These are phyloP conservation scores for Diglossa cyanea DNA, from an alignment of 2,797 vertebrate species.

Conservation along the genomic window DNA sequence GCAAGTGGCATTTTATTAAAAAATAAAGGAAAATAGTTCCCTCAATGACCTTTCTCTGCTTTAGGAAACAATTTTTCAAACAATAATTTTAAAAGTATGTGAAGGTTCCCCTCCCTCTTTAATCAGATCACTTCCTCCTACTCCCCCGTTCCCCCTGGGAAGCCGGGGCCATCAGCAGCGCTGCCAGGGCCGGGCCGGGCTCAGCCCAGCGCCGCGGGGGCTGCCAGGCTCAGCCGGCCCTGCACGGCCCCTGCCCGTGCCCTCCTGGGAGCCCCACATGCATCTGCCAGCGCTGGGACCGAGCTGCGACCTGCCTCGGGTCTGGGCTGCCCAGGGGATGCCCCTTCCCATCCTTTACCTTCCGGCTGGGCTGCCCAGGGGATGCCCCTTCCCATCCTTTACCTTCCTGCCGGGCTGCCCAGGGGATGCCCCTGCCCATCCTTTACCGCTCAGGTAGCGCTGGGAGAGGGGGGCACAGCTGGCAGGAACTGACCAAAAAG, in stretches of 20 bases:
- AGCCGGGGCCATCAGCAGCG: not conserved
- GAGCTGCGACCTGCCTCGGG: fast-evolving
- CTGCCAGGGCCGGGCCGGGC: not conserved
- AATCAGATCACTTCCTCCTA: not conserved
- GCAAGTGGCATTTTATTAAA: constrained; percentile 90
- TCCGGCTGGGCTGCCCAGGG: no score
- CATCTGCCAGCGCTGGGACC: not conserved
- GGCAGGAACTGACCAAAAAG: not conserved
- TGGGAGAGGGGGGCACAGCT: not conserved
- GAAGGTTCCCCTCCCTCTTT: constrained; percentile 15
- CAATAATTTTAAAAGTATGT: constrained; percentile 34
- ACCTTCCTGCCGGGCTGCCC: no score
- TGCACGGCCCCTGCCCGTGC: not conserved
- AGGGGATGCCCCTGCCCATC: no score
- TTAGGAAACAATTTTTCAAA: constrained; percentile 59
- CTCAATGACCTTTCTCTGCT: constrained; percentile 71
- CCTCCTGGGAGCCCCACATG: fast-evolving
- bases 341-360: not conserved
- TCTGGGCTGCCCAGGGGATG: no score
- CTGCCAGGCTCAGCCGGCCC: not conserved
- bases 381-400: no score
- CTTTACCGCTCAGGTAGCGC: no score
- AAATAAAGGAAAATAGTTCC: constrained; percentile 74
- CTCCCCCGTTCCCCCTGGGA: not conserved
- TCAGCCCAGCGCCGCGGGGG: not conserved